phyloP scores from a whole-genome alignment of 2,797 vertebrate genomes.

The Thalassophryne amazonica region DNA sequence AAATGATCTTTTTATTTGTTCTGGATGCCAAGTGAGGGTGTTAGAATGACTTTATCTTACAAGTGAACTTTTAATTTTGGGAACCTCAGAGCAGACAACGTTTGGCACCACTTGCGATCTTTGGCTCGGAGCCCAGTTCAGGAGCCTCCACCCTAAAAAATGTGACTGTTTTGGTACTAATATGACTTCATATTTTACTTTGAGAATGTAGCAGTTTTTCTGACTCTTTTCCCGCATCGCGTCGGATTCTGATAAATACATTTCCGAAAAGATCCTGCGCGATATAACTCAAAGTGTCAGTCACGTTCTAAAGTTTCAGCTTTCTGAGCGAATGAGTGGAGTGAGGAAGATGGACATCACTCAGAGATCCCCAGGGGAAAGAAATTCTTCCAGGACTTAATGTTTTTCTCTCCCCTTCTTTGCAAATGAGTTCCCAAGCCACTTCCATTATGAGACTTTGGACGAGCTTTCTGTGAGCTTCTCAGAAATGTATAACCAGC shows the following conservation, averaged over 20 bases:
- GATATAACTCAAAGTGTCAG: constrained; percentile 48
- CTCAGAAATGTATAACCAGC: constrained; percentile 36
- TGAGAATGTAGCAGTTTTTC: too few species aligned
- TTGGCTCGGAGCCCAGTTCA: too few species aligned
- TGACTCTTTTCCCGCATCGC: too few species aligned
- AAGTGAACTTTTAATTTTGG: too few species aligned
- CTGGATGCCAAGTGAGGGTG: too few species aligned
- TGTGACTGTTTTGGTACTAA: too few species aligned
- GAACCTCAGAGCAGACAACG: too few species aligned
- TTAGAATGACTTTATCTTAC: too few species aligned
- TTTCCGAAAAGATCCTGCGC: constrained; percentile 19
- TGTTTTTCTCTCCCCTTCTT: constrained; percentile 59
- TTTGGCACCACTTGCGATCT: too few species aligned
- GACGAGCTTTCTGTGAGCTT: constrained; percentile 24
- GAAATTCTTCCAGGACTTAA: constrained; percentile 79
- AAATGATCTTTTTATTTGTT: too few species aligned
- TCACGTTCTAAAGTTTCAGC: constrained; percentile 68
- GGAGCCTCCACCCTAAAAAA: too few species aligned
- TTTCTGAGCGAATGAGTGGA: constrained; percentile 44
- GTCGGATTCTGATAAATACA: constrained; percentile 16
- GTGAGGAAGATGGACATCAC: constrained; percentile 63
- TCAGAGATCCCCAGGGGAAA: constrained; percentile 74
- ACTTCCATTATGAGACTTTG: constrained; percentile 53
- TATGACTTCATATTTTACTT: too few species aligned
- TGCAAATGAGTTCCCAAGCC: constrained; percentile 54